Conservation (phyloP, 2,113 vertebrate genomes). For the Ochotona princeps region DNA sequence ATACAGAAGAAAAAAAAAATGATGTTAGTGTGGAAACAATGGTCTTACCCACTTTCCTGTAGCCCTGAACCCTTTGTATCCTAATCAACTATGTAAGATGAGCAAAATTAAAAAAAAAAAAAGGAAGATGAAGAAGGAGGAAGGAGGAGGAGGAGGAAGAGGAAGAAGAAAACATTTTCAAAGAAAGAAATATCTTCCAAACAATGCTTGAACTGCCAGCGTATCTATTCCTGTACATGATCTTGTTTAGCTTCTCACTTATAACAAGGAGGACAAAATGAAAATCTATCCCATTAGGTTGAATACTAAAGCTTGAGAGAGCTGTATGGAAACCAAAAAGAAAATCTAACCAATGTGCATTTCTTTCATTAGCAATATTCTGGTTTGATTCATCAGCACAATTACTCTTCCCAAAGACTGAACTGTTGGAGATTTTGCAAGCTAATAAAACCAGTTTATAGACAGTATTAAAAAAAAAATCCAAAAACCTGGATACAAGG, state of each 20-base stretch:
- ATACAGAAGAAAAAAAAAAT: no score
- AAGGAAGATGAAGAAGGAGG: no score
- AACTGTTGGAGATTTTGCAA: slow-evolving; percentile 44
- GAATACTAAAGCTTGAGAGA: not conserved
- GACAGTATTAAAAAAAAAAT: not conserved
- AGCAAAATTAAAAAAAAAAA: no score
- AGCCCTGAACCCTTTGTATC: no score
- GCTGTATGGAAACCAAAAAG: not conserved
- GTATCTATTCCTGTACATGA: not conserved
- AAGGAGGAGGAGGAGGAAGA: no score
- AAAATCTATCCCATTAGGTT: not conserved
- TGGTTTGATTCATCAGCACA: not conserved
- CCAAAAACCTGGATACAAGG: not conserved
- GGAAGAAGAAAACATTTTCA: not conserved
- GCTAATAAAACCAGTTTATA: slow-evolving; percentile 38
- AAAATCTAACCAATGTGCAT: not conserved
- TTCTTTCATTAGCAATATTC: not conserved
- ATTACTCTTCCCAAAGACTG: not conserved
- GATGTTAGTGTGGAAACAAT: no score
- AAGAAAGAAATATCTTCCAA: not conserved
- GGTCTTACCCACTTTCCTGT: no score
- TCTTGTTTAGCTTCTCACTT: slow-evolving; percentile 22
- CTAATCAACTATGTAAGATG: no score
- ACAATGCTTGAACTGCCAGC: not conserved
- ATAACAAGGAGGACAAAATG: slow-evolving; percentile 15